These are phyloP conservation scores for Volucella zonaria DNA, from an alignment of 2,888 invertebrate genomes.

Conservation along the genomic window DNA sequence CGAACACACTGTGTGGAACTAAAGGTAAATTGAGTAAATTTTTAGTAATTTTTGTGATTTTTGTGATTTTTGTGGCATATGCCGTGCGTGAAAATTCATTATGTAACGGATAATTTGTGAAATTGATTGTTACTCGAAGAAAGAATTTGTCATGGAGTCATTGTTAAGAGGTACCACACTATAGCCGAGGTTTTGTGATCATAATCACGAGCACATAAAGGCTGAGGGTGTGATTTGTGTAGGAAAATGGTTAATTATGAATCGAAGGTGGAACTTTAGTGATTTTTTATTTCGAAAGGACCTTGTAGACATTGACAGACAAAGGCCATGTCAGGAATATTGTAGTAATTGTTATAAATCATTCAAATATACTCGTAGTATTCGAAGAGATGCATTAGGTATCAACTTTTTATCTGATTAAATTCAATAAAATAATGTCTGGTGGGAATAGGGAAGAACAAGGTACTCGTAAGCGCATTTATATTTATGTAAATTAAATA, in stretches of 20 bases:
- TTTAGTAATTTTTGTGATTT: not conserved
- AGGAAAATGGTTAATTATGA: not conserved
- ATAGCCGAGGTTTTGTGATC: constrained; percentile 48
- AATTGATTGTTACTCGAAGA: constrained; percentile 25
- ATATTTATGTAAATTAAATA: no score
- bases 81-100: constrained; percentile 64
- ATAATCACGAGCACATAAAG: constrained; percentile 35
- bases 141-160: constrained; percentile 32
- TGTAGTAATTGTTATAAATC: no score
- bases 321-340: no score
- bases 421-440: no score
- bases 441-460: no score
- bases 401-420: no score
- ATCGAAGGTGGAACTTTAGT: not conserved
- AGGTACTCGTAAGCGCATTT: no score
- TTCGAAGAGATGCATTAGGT: no score
- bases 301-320: no score
- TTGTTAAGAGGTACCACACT: constrained; percentile 52
- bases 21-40: not conserved
- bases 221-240: constrained; percentile 18
- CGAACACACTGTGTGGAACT: constrained; percentile 35
- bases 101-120: constrained; percentile 37
- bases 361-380: no score
- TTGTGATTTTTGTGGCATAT: not conserved
- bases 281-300: not conserved